phyloP scores from a whole-genome alignment of 2,113 vertebrate species.

The Onychorhynchus coronatus region DNA sequence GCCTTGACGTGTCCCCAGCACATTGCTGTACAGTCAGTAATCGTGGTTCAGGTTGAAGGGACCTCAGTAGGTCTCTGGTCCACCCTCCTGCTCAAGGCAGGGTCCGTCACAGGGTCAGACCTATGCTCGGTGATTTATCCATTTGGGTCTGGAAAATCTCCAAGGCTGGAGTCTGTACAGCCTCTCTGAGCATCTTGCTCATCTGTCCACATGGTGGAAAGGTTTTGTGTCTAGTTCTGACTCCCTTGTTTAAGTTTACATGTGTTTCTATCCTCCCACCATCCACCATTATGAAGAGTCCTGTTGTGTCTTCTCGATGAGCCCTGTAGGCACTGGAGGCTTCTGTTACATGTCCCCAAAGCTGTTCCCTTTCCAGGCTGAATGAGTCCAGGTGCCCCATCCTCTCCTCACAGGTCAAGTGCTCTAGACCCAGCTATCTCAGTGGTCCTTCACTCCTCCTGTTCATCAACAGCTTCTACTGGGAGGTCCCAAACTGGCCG shows the following conservation, averaged over 20 bases:
- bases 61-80: not conserved
- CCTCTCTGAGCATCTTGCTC: not conserved
- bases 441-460: not conserved
- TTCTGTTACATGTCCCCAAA: not conserved
- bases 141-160: not conserved
- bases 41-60: not conserved
- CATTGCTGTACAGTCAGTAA: not conserved
- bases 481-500: not conserved
- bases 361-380: not conserved
- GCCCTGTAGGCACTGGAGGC: not conserved
- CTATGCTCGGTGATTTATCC: not conserved
- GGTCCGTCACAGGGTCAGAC: not conserved
- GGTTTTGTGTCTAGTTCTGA: not conserved
- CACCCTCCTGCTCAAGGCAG: not conserved
- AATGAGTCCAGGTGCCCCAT: not conserved
- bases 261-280: not conserved
- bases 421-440: not conserved
- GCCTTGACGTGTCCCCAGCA: not conserved
- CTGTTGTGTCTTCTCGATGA: not conserved
- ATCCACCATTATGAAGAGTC: not conserved
- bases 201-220: accelerated
- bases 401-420: not conserved
- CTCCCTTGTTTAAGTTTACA: not conserved
- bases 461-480: not conserved
- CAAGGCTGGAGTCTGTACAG: not conserved